A percentile compares a stretch with the other conserved stretches of the same genome.
Evolutionary conservation across 2,888 invertebrate species (phyloP).

Genomic region (Watsonalla binaria): DNA sequence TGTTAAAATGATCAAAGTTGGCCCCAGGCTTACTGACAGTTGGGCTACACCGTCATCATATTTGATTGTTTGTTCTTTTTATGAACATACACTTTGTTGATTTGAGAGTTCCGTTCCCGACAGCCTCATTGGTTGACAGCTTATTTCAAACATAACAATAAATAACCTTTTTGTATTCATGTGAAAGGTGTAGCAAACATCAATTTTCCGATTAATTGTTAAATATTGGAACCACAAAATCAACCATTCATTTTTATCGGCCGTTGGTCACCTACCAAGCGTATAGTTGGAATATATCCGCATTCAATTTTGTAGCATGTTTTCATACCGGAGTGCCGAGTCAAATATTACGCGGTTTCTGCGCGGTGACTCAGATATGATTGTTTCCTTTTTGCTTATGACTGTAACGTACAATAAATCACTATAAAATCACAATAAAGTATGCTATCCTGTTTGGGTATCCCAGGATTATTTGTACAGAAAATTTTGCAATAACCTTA

Average conservation of each 20-base stretch:
- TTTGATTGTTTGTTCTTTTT: too few relatives aligned
- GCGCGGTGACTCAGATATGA: conserved; percentile 13
- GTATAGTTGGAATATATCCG: conserved; percentile 3
- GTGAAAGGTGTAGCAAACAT: background rate
- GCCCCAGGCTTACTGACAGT: too few relatives aligned
- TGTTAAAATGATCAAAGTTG: too few relatives aligned
- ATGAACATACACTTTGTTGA: too few relatives aligned
- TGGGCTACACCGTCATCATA: too few relatives aligned
- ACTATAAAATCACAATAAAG: too few relatives aligned
- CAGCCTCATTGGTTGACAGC: too few relatives aligned
- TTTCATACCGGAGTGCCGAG: conserved; percentile 18
- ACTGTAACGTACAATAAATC: background rate
- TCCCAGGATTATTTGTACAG: too few relatives aligned
- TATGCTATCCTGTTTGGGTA: too few relatives aligned
- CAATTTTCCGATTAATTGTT: background rate
- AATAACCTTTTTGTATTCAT: background rate
- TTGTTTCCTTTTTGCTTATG: conserved; percentile 11
- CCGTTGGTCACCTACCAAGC: conserved; percentile 1
- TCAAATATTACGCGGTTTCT: conserved; percentile 16
- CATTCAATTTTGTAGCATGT: conserved; percentile 15
- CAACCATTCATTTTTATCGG: conserved; percentile 1
- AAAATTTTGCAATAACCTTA: too few relatives aligned
- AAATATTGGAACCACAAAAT: background rate
- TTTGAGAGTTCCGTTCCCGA: too few relatives aligned
- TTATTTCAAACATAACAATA: too few relatives aligned